Evolutionary conservation across 2,797 vertebrate genomes (phyloP).

Genomic region (Parambassis ranga): DNA sequence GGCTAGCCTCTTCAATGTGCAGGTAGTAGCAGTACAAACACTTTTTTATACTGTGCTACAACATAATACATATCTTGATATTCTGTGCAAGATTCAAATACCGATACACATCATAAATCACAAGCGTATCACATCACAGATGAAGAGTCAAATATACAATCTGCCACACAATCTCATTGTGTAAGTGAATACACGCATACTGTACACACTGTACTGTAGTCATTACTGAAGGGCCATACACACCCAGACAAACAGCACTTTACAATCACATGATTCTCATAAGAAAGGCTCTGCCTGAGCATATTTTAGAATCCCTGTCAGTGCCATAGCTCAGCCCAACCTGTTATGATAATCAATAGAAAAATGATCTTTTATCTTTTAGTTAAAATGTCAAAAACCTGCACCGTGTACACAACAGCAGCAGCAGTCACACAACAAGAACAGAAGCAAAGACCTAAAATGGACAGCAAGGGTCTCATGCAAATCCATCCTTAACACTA

Average conservation of each 20-base stretch:
- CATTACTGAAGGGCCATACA: conserved; percentile 35
- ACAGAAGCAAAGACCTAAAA: conserved; percentile 40
- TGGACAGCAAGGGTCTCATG: conserved; percentile 1
- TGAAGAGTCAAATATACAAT: neutral
- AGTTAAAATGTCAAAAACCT: conserved; percentile 20
- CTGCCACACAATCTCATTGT: conserved; percentile 25
- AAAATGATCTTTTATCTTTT: conserved; percentile 17
- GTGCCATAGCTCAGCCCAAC: conserved; percentile 10
- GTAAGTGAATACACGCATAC: conserved; percentile 14
- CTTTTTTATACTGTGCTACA: neutral
- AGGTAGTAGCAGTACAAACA: neutral
- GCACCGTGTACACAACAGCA: conserved; percentile 25
- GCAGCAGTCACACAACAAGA: conserved; percentile 31
- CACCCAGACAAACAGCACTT: conserved; percentile 53
- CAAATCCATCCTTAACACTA: conserved; percentile 16
- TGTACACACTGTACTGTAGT: conserved; percentile 20
- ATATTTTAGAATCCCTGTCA: conserved; percentile 21
- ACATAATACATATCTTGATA: neutral
- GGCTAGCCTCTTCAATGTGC: neutral
- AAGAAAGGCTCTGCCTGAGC: conserved; percentile 39
- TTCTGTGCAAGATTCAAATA: conserved; percentile 6
- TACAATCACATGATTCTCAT: conserved; percentile 57
- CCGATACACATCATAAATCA: conserved; percentile 4
- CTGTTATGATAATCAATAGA: neutral
- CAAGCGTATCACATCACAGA: conserved; percentile 6